Conservation (phyloP, 2,113 vertebrate species). For the Myxocyprinus asiaticus region DNA sequence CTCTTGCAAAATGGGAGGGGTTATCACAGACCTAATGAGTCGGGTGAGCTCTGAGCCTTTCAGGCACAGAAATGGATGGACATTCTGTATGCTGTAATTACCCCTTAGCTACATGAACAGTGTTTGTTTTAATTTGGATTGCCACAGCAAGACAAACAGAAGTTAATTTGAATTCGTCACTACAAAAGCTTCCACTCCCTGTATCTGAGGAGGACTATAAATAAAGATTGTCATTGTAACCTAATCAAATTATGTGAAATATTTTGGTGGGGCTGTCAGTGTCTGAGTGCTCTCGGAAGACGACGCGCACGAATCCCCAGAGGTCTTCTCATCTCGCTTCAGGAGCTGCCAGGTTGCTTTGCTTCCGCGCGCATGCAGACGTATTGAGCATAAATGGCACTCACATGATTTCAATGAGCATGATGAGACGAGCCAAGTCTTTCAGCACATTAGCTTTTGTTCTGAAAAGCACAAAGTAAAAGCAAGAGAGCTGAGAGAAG, state of each 20-base stretch:
- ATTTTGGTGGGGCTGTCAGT: constrained; percentile 75
- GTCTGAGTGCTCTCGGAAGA: constrained; percentile 52
- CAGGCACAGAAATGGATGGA: constrained; percentile 63
- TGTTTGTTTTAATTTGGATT: constrained; percentile 64
- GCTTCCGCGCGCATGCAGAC: constrained; percentile 72
- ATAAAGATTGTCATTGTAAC: constrained; percentile 78
- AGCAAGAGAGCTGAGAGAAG: constrained; percentile 42
- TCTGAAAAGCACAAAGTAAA: constrained; percentile 73
- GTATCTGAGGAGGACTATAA: constrained; percentile 72
- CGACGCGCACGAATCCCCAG: constrained; percentile 72
- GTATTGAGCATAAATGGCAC: constrained; percentile 77
- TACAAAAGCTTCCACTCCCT: constrained; percentile 54
- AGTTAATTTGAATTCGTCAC: constrained; percentile 65
- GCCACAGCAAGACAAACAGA: constrained; percentile 55
- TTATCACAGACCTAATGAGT: constrained; percentile 69
- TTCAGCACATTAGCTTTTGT: constrained; percentile 76
- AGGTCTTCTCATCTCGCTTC: constrained; percentile 75
- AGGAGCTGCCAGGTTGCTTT: constrained; percentile 73
- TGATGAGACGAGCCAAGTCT: constrained; percentile 71
- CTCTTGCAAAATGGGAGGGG: constrained; percentile 57
- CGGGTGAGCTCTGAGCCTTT: constrained; percentile 52
- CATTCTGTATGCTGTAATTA: constrained; percentile 66
- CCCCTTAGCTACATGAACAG: constrained; percentile 61
- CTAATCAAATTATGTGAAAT: constrained; percentile 77
- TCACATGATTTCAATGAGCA: constrained; percentile 76